Percentiles rank a stretch among this genome's conserved stretches.
phyloP scores from a whole-genome alignment of 2,113 vertebrate species.

The Orycteropus afer region DNA sequence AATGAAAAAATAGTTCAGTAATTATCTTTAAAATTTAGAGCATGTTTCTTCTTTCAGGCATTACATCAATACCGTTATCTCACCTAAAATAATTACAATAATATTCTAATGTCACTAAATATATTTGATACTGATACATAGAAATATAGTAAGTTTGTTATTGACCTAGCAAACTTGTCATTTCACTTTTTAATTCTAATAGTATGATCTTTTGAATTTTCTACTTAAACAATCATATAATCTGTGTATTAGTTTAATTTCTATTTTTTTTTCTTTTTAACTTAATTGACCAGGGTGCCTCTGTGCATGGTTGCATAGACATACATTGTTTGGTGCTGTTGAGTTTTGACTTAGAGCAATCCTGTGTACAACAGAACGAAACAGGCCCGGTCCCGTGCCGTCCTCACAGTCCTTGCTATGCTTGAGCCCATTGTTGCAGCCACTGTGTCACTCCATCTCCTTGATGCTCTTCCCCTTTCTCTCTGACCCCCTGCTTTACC shows the following conservation, averaged over 20 bases:
- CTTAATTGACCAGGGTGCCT: neutral
- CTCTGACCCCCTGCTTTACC: too few species aligned
- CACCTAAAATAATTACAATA: neutral
- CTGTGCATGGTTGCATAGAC: neutral
- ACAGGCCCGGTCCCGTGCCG: too few species aligned
- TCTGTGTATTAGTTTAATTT: constrained; percentile 22
- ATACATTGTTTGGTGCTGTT: too few species aligned
- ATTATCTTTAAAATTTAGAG: neutral
- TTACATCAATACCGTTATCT: neutral
- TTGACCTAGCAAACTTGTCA: neutral
- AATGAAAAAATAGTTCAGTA: neutral
- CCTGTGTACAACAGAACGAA: too few species aligned
- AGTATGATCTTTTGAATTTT: neutral
- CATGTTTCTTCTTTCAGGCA: neutral
- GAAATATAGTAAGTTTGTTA: neutral
- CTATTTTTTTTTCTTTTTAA: neutral
- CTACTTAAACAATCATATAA: neutral
- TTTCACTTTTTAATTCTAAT: neutral
- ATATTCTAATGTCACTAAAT: neutral
- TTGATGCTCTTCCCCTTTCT: too few species aligned
- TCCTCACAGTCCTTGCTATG: too few species aligned
- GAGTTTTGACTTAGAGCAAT: too few species aligned
- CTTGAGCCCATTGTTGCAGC: too few species aligned
- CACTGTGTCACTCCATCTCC: too few species aligned
- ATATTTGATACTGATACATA: neutral